Base-by-base conservation (phyloP, 1,140 invertebrate species). In the Saccostrea cuccullata region DNA sequence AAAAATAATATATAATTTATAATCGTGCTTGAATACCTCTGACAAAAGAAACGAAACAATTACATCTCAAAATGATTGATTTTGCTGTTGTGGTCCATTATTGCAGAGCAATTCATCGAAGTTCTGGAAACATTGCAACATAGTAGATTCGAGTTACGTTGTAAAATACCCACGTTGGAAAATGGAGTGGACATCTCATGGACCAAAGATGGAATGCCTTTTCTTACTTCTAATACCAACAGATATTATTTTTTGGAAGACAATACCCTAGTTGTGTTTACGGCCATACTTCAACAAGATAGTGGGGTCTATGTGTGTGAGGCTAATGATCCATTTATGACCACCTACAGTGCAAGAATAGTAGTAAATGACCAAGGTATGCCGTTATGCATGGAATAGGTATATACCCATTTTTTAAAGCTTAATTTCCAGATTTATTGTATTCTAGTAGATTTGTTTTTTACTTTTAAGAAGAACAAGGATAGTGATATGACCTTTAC, bases 191-290 rank as follows among this genome's bases (percentile, higher is more conserved):
- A 30, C 26, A 77, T 77, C 30, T 30, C 70, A 12, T 77, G 70
- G 70, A 77, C 70, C 13, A 36, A 36, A 30, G 23, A 77, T 36
- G 70, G 70, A 26, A 2, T 13, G 11, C 70, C 70, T 5, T 36
- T 77, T 30, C 2, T 2, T 15, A 12, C 70, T 12, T 26, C 15
- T 30, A 26, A 77, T 15, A 30, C 26, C 15, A 77, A 11, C 70
- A 77, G 70, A 36, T 26, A 30, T 15, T 77, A 77, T 17, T 77
- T 77, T 26, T 30, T 77, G 70, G 70, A 77, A 26, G 70, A 77
- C 15, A 30, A 77, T 13, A 77, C 23, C 12, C 70, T 77, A 0
- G 70, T 77, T 13, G 26, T 17, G 17, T 77, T 77, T 36, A 77
- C 70, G 26, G 30, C 70, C 30, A 77, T 77, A 5, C 26, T 36